These are phyloP conservation scores for Hirtodrosophila cameraria DNA, from an alignment of 2,888 invertebrate genomes.

Conservation along the genomic window DNA sequence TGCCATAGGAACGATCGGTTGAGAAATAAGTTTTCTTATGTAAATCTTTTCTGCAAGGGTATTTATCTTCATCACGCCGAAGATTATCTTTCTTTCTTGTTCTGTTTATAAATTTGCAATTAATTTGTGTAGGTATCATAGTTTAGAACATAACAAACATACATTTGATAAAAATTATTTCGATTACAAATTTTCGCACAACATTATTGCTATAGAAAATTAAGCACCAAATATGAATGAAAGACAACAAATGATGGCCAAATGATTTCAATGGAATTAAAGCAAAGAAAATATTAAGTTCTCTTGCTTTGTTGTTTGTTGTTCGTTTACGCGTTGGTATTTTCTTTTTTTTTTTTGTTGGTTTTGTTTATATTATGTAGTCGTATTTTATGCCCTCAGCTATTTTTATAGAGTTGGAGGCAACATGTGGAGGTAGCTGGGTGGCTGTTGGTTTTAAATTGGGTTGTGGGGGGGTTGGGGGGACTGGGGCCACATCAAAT, in stretches of 20 bases:
- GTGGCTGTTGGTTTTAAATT: neutral
- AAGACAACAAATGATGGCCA: slow-evolving; percentile 4
- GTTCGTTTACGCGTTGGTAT: slow-evolving; percentile 3
- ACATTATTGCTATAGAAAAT: neutral
- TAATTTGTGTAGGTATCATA: no score
- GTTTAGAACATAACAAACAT: no score
- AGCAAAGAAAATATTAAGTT: slow-evolving; percentile 2
- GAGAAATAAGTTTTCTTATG: no score
- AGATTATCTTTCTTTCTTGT: no score
- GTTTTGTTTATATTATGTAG: slow-evolving; percentile 30
- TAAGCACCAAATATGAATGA: neutral
- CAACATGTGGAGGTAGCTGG: slow-evolving; percentile 5
- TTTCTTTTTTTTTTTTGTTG: neutral
- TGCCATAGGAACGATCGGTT: no score
- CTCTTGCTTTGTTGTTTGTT: slow-evolving; percentile 8
- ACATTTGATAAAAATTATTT: neutral
- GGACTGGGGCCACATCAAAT: no score
- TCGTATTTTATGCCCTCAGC: slow-evolving; percentile 19
- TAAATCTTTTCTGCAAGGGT: no score
- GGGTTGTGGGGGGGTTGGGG: neutral
- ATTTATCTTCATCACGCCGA: no score
- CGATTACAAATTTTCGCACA: neutral
- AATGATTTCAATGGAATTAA: neutral
- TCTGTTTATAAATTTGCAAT: no score
- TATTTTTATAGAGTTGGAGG: slow-evolving; percentile 28